These are phyloP conservation scores for Corythucha ciliata DNA, from an alignment of 2,888 invertebrate species.

Conservation along the genomic window DNA sequence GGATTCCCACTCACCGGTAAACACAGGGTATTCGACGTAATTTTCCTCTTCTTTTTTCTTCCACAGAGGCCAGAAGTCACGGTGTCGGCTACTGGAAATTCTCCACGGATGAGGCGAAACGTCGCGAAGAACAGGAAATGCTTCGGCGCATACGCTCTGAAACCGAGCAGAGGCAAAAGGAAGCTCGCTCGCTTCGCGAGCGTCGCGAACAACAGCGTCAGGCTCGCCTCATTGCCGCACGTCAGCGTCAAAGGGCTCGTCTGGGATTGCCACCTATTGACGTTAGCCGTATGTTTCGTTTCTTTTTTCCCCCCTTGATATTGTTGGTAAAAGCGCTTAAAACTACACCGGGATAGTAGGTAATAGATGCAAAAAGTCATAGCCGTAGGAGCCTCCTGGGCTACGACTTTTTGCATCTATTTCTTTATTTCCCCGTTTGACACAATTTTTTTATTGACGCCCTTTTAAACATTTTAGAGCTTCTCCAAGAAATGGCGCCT, in stretches of 20 bases:
- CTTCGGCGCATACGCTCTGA: slow-evolving; percentile 60
- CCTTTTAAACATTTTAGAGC: slow-evolving; percentile 24
- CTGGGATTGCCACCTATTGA: slow-evolving; percentile 59
- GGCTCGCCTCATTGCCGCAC: slow-evolving; percentile 61
- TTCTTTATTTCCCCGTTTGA: too few species aligned
- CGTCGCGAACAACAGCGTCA: slow-evolving; percentile 55
- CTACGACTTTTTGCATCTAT: not conserved
- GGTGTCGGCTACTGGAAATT: slow-evolving; percentile 89
- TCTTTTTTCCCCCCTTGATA: too few species aligned
- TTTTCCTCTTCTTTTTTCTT: not conserved
- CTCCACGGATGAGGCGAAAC: slow-evolving; percentile 71
- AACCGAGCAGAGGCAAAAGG: slow-evolving; percentile 58
- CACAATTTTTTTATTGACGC: too few species aligned
- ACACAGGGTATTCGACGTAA: not conserved
- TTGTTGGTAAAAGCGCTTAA: too few species aligned
- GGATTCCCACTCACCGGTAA: slow-evolving; percentile 1
- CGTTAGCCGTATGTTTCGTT: slow-evolving; percentile 41
- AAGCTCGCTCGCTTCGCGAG: slow-evolving; percentile 51
- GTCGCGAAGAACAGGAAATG: slow-evolving; percentile 70
- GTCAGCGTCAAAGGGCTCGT: slow-evolving; percentile 60
- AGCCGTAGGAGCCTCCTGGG: too few species aligned
- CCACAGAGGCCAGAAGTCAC: slow-evolving; percentile 75
- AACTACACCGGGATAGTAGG: too few species aligned
- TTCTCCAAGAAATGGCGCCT: slow-evolving; percentile 38
- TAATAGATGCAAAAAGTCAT: too few species aligned